Conservation (phyloP, 2,888 invertebrate genomes). For the Acronicta psi region DNA sequence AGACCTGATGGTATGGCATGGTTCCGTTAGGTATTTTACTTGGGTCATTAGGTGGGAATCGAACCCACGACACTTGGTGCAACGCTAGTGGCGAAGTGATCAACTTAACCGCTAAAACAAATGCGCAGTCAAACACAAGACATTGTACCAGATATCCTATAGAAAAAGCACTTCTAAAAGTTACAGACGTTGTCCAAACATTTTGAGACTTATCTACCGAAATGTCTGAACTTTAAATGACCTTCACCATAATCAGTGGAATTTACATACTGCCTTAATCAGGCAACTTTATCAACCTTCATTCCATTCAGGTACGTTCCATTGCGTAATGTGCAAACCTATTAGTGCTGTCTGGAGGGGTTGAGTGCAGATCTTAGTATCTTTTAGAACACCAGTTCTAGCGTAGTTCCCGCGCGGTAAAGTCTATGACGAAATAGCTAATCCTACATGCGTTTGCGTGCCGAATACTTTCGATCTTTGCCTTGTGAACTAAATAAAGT, state of each 20-base stretch:
- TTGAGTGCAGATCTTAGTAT: conserved; percentile 22
- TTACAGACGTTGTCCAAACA: too few species aligned
- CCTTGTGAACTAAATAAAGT: conserved; percentile 36
- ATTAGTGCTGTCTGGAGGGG: conserved; percentile 58
- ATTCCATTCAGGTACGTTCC: conserved; percentile 33
- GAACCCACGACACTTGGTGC: too few species aligned
- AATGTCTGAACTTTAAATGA: too few species aligned
- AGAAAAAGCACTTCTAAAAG: too few species aligned
- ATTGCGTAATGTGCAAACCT: conserved; percentile 52
- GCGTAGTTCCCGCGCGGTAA: conserved; percentile 38
- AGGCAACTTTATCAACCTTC: conserved; percentile 41
- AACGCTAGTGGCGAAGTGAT: too few species aligned
- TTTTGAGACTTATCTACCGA: too few species aligned
- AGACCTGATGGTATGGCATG: too few species aligned
- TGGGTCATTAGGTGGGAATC: too few species aligned
- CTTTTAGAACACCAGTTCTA: conserved; percentile 28
- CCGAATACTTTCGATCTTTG: conserved; percentile 56
- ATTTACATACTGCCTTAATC: conserved; percentile 1
- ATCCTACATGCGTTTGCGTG: conserved; percentile 41
- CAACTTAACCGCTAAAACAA: too few species aligned
- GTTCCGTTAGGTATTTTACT: too few species aligned
- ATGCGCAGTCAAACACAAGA: too few species aligned
- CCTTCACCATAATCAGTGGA: neutral
- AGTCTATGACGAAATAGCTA: conserved; percentile 46
- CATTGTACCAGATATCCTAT: too few species aligned